These are phyloP conservation scores for Diorhabda elongata DNA, from an alignment of 1,140 invertebrate genomes.

Conservation along the genomic window DNA sequence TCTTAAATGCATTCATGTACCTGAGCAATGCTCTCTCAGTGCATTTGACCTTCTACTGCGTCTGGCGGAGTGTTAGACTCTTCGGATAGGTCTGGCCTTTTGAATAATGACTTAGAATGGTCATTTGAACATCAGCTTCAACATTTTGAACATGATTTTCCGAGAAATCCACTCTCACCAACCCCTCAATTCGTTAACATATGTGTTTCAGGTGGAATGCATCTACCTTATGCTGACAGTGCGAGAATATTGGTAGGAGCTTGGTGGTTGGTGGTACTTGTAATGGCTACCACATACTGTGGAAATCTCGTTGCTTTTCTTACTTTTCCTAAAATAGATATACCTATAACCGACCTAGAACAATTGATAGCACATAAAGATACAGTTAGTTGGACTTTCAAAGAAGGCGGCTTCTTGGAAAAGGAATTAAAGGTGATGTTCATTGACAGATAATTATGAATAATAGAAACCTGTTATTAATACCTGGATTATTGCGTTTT, in stretches of 20 bases:
- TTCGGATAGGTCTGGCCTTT: too few relatives aligned
- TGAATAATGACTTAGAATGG: too few relatives aligned
- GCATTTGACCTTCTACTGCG: too few relatives aligned
- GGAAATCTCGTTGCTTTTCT: conserved; percentile 90
- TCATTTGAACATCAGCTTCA: too few relatives aligned
- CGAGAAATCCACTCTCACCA: too few relatives aligned
- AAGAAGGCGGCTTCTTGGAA: conserved; percentile 69
- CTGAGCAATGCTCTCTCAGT: too few relatives aligned
- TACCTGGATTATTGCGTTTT: neutral
- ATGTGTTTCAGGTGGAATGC: conserved; percentile 68
- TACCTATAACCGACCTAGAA: conserved; percentile 66
- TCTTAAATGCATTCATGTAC: too few relatives aligned
- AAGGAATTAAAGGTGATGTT: conserved; percentile 56
- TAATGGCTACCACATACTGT: conserved; percentile 87
- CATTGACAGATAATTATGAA: neutral
- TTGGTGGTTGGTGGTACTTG: conserved; percentile 90
- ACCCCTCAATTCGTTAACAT: too few relatives aligned
- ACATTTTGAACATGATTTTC: too few relatives aligned
- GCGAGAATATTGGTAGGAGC: conserved; percentile 83
- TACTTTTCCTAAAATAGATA: conserved; percentile 84
- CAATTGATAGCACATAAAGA: conserved; percentile 62
- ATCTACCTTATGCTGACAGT: conserved; percentile 77
- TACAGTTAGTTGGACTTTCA: conserved; percentile 70
- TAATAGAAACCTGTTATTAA: neutral
- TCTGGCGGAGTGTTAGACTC: too few relatives aligned